Percentiles rank a stretch among this genome's conserved stretches.
Conservation (phyloP, 2,797 vertebrate species). For the Semaprochilodus insignis region DNA sequence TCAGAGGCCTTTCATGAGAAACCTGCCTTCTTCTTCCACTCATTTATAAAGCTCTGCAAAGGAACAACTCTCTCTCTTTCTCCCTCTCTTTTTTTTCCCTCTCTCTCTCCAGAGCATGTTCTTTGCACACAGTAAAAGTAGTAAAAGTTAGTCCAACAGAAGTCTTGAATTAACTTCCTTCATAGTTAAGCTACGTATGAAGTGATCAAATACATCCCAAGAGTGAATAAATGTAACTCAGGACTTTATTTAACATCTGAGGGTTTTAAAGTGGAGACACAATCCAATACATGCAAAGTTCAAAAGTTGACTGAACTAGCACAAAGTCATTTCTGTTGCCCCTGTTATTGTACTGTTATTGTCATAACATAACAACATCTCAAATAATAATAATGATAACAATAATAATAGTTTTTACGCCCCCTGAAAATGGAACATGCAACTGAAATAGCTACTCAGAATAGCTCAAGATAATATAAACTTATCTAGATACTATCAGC, state of each 20-base stretch:
- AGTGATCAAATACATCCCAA: not conserved
- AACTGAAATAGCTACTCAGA: not conserved
- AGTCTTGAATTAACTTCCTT: not conserved
- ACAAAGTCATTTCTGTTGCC: not conserved
- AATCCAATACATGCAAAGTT: not conserved
- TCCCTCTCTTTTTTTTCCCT: not conserved
- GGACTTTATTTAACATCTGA: not conserved
- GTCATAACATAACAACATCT: not conserved
- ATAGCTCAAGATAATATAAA: not conserved
- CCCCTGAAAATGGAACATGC: not conserved
- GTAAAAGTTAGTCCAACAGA: not conserved
- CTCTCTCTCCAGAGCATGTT: constrained; percentile 3
- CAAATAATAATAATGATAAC: not conserved
- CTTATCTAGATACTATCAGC: not conserved
- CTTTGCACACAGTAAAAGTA: not conserved
- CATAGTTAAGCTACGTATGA: constrained; percentile 2
- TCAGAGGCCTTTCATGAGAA: constrained; percentile 58
- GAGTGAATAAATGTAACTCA: not conserved
- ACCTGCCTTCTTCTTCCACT: constrained; percentile 41
- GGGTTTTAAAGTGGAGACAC: not conserved
- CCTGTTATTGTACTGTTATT: not conserved
- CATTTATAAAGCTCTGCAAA: constrained; percentile 40
- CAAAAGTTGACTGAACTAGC: too few species aligned
- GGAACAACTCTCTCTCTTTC: constrained; percentile 38
- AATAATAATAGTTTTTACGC: not conserved